Base-by-base conservation (phyloP, 1,140 invertebrate genomes). In the Apolygus lucorum region DNA sequence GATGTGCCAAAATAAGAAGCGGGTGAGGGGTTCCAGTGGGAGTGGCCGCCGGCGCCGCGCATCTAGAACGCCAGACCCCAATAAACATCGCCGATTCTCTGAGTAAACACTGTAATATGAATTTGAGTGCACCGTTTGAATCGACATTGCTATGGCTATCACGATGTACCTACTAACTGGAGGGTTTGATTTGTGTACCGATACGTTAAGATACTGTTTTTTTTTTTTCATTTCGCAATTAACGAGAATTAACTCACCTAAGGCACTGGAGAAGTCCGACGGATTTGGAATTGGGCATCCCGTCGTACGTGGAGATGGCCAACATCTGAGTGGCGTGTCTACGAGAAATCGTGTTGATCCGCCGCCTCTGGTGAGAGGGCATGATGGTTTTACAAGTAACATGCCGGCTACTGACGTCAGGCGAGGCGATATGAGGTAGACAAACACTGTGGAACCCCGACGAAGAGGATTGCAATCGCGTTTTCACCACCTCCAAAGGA, bases 401-500 rank as follows among this genome's bases (percentile, higher is more conserved):
- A 75, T 81, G 80, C 66, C 78, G 79, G 28, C 79, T 79, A 25
- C 75, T 78, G n/a, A 77, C 73, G 49, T 80, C 79, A 22, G 79
- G 75, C 28, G 76, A 79, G 74, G 81, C 81, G 76, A 81, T 78
- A 77, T 76, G 77, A 69, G 78, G 76, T 74, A 76, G 66, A 26
- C 73, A 71, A 72, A 89, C 88, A 28, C 87, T 85, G 49, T 84
- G 85, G 42, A 87, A 86, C 28, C 87, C 85, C 42, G 84, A 85
- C 42, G 87, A 86, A 0, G 95, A 97, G 13, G 95, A 98, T 79
- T 99, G 97, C 68, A 98, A 84, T 62, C 97, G 85, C 1, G 97
- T 99, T 82, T 99, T 99, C 2, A 99, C 92, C 68, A 99, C 96
- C 84, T 99, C 97, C 73, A 99, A 81, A 0, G 97, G 97, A 82